These are phyloP conservation scores for Sceloporus tristichus DNA, from an alignment of 2,113 vertebrate genomes.

Conservation along the genomic window DNA sequence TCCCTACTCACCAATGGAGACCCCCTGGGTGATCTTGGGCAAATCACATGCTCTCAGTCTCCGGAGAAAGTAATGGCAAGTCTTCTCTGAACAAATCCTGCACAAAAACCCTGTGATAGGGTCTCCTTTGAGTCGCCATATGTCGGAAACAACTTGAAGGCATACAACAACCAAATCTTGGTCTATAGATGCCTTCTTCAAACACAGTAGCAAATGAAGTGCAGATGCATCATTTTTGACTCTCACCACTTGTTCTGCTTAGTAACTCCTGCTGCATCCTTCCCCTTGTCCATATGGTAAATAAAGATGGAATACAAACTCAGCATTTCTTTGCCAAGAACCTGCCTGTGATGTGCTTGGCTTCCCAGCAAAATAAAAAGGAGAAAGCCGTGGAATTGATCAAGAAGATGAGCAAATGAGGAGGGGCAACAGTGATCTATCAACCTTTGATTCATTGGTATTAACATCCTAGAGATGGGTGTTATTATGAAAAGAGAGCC, in stretches of 20 bases:
- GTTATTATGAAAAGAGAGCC: not conserved
- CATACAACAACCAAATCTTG: no score
- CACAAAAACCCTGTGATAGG: no score
- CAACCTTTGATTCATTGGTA: not conserved
- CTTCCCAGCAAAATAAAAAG: not conserved
- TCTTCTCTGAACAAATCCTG: no score
- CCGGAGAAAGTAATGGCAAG: no score
- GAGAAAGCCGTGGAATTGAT: not conserved
- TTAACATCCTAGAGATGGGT: not conserved
- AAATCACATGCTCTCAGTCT: no score
- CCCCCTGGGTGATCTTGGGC: no score
- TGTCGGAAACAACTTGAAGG: no score
- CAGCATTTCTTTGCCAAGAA: accelerated
- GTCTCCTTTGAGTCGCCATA: no score
- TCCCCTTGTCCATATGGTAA: not conserved
- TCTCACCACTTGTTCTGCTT: not conserved
- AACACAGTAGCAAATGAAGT: not conserved
- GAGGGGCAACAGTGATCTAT: not conserved
- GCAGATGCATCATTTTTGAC: not conserved
- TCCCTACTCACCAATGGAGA: no score
- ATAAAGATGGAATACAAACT: no score
- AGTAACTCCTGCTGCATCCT: not conserved
- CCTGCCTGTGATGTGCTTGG: not conserved
- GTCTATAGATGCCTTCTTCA: not conserved
- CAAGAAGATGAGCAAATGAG: not conserved